Evolutionary conservation across 2,113 vertebrate species (phyloP).

Genomic region (Collichthys lucidus): DNA sequence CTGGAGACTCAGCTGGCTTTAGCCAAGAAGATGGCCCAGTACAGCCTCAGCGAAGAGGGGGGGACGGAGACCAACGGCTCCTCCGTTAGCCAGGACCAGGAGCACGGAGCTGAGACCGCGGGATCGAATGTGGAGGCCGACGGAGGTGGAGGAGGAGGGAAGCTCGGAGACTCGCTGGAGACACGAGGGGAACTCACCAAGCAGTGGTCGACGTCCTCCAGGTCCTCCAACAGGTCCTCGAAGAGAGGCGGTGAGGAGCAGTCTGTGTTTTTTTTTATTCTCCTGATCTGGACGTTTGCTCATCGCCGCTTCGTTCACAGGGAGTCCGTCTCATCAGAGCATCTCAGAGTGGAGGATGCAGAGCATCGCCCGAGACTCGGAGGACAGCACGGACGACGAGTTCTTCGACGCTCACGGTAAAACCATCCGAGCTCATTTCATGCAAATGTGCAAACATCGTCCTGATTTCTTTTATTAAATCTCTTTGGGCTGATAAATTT

Average conservation of each 20-base stretch:
- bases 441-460: neutral
- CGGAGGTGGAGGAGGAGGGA: constrained; percentile 59
- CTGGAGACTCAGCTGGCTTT: constrained; percentile 95
- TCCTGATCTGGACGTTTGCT: neutral
- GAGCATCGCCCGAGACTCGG: constrained; percentile 95
- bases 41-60: constrained; percentile 83
- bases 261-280: neutral
- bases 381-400: constrained; percentile 95
- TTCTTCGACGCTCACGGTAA: constrained; percentile 97
- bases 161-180: constrained; percentile 80
- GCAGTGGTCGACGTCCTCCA: constrained; percentile 98
- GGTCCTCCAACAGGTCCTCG: constrained; percentile 92
- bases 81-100: constrained; percentile 75
- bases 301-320: constrained; percentile 68
- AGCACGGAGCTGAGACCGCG: constrained; percentile 73
- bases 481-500: too few relatives aligned
- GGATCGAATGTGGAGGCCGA: constrained; percentile 72
- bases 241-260: constrained; percentile 91
- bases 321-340: constrained; percentile 93
- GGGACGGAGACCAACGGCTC: constrained; percentile 59
- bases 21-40: constrained; percentile 96
- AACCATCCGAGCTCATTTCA: neutral
- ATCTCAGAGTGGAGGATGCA: constrained; percentile 98
- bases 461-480: neutral
- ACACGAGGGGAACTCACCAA: constrained; percentile 92